Evolutionary conservation across 2,113 vertebrate species (phyloP).

Genomic region (Pongo pygmaeus): DNA sequence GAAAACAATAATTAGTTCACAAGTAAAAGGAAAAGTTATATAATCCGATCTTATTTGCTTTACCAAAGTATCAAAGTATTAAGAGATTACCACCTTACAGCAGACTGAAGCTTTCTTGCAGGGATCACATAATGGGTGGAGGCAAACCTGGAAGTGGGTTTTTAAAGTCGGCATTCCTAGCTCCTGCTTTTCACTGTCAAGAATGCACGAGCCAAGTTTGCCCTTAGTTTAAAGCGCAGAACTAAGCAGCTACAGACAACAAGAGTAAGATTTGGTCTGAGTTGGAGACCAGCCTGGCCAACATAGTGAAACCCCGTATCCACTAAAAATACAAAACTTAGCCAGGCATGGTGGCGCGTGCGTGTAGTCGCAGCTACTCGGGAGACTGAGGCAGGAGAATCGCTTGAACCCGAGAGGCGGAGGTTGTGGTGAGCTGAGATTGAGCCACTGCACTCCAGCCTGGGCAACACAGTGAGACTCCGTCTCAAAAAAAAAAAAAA

Average conservation of each 20-base stretch:
- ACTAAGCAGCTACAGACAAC: neutral
- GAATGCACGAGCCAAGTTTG: neutral
- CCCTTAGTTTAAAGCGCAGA: neutral
- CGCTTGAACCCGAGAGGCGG: no score
- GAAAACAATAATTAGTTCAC: conserved; percentile 47
- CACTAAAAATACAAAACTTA: no score
- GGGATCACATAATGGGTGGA: neutral
- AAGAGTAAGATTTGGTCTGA: neutral
- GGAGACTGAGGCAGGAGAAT: no score
- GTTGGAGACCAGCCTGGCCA: no score
- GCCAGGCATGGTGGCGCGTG: no score
- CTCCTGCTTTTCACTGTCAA: neutral
- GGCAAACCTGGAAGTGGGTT: neutral
- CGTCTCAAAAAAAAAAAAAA: no score
- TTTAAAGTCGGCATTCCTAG: neutral
- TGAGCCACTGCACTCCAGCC: no score
- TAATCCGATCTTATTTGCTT: neutral
- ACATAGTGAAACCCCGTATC: no score
- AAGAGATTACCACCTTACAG: conserved; percentile 5
- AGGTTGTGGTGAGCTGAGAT: no score
- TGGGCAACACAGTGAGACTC: no score
- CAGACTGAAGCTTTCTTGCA: neutral
- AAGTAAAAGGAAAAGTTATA: conserved; percentile 3
- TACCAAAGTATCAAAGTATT: neutral
- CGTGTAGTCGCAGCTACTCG: no score